Percentiles rank a stretch among this genome's conserved stretches.
Conservation (phyloP, 2,888 invertebrate species). For the Thera britannica region DNA sequence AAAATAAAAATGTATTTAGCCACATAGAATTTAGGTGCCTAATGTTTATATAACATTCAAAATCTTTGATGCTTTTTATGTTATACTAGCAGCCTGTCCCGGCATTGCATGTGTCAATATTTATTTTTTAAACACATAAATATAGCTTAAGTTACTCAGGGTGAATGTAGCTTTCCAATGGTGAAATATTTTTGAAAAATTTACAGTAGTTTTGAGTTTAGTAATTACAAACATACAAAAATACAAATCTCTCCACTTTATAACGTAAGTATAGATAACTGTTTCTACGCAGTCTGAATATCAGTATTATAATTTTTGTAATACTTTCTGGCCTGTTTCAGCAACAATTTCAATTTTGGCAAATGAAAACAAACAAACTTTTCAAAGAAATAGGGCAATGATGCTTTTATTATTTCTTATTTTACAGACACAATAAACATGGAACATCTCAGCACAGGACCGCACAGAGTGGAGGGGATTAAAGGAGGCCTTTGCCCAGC, state of each 20-base stretch:
- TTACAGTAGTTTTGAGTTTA: no score
- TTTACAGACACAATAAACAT: neutral
- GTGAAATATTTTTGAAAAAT: no score
- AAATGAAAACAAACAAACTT: neutral
- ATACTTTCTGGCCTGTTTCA: neutral
- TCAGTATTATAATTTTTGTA: neutral
- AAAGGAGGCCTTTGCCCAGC: no score
- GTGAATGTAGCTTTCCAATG: no score
- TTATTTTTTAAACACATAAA: no score
- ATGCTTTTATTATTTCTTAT: neutral
- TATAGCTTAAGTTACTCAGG: no score
- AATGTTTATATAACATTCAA: neutral
- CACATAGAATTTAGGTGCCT: slow-evolving; percentile 2
- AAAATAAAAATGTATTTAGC: slow-evolving; percentile 10
- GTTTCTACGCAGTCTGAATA: neutral
- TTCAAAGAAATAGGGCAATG: neutral
- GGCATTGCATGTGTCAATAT: no score
- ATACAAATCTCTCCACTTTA: no score
- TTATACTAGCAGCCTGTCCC: neutral
- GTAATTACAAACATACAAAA: no score
- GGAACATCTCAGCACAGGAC: no score
- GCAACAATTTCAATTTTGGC: neutral
- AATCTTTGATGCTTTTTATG: neutral
- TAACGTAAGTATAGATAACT: neutral
- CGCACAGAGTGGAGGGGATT: no score